Evolutionary conservation across 2,797 vertebrate species (phyloP).

Genomic region (Epinephelus malabaricus): DNA sequence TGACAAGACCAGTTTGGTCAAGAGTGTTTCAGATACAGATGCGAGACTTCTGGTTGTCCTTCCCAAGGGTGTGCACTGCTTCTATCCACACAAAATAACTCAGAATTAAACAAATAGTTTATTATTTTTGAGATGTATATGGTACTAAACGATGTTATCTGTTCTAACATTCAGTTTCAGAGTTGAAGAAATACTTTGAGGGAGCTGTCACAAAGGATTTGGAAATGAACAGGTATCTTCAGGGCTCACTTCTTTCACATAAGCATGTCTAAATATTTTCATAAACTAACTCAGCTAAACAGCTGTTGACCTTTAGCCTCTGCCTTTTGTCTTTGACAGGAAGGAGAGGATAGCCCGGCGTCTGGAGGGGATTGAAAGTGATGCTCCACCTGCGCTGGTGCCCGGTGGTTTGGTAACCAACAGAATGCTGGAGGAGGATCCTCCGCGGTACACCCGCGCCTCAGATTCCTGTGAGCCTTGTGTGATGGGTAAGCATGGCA

Average conservation of each 20-base stretch:
- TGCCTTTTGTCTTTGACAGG: conserved; percentile 75
- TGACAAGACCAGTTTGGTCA: conserved; percentile 86
- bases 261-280: not conserved
- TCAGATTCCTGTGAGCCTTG: conserved; percentile 94
- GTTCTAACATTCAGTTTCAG: conserved; percentile 91
- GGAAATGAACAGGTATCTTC: conserved; percentile 95
- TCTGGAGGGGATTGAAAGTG: conserved; percentile 95
- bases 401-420: conserved; percentile 93
- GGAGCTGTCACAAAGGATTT: conserved; percentile 82
- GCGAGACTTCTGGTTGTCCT: conserved; percentile 89
- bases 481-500: conserved; percentile 84
- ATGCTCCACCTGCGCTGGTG: conserved; percentile 89
- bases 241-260: not conserved
- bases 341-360: conserved; percentile 97
- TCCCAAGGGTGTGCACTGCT: conserved; percentile 90
- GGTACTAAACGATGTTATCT: conserved; percentile 26
- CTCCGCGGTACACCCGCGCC: conserved; percentile 94
- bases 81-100: not conserved
- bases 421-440: conserved; percentile 95
- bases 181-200: conserved; percentile 97
- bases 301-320: not conserved
- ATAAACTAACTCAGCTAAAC: not conserved
- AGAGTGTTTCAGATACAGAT: conserved; percentile 89
- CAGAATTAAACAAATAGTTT: not conserved
- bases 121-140: not conserved